These are phyloP conservation scores for Hippocampus mohnikei DNA, from an alignment of 2,113 vertebrate species.

Conservation along the genomic window DNA sequence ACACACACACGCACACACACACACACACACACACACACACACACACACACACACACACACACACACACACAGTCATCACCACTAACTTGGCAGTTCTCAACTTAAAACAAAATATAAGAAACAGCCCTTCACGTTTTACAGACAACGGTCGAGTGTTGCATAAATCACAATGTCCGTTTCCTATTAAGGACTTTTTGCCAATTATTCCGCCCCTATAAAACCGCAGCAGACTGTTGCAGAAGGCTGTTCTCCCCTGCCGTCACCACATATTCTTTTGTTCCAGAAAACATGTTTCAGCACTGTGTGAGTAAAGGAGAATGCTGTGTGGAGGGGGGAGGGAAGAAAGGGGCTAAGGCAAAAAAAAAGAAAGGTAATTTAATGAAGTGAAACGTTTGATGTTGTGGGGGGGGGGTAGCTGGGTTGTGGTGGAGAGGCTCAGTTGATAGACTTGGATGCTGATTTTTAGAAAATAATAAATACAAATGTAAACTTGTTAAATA, in stretches of 20 bases:
- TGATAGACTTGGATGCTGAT: slow-evolving; percentile 69
- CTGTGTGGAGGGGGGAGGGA: slow-evolving; percentile 12
- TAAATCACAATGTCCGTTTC: slow-evolving; percentile 67
- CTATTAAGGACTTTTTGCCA: slow-evolving; percentile 79
- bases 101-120: slow-evolving; percentile 51
- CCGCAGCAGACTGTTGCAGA: slow-evolving; percentile 68
- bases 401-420: slow-evolving; percentile 77
- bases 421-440: slow-evolving; percentile 51
- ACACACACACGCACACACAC: slow-evolving; percentile 26
- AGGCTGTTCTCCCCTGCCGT: slow-evolving; percentile 61
- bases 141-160: slow-evolving; percentile 52
- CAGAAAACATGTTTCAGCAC: slow-evolving; percentile 75
- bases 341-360: not conserved
- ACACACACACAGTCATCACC: slow-evolving; percentile 28
- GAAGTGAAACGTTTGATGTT: slow-evolving; percentile 82
- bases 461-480: slow-evolving; percentile 67
- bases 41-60: not conserved
- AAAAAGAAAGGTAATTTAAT: slow-evolving; percentile 64
- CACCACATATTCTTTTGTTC: slow-evolving; percentile 69
- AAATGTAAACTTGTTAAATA: slow-evolving; percentile 73
- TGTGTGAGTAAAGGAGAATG: slow-evolving; percentile 58
- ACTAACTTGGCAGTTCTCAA: slow-evolving; percentile 47
- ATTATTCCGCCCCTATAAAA: slow-evolving; percentile 78
- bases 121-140: slow-evolving; percentile 47
- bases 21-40: slow-evolving; percentile 25